Evolutionary conservation across 2,888 invertebrate species (phyloP).

Genomic region (Caenorhabditis zanzibari): DNA sequence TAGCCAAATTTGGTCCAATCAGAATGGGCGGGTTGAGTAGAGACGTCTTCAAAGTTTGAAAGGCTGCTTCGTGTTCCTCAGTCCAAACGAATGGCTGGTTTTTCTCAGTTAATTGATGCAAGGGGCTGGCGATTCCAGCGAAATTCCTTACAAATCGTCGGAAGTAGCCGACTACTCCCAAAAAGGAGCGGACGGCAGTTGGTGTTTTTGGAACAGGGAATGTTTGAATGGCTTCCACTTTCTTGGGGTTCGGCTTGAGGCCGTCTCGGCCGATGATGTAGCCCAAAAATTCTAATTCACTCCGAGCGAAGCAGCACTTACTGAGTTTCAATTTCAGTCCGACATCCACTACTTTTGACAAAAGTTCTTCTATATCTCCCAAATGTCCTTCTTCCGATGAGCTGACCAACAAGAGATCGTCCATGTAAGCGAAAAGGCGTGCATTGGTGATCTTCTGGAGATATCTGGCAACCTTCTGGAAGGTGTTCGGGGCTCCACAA

Average conservation of each 20-base stretch:
- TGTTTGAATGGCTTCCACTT: slow-evolving; percentile 44
- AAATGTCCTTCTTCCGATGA: slow-evolving; percentile 65
- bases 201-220: slow-evolving; percentile 49
- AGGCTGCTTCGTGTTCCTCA: neutral
- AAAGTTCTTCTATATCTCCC: slow-evolving; percentile 67
- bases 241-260: slow-evolving; percentile 62
- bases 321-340: slow-evolving; percentile 32
- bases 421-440: slow-evolving; percentile 63
- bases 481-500: slow-evolving; percentile 63
- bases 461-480: slow-evolving; percentile 39
- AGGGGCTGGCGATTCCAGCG: slow-evolving; percentile 62
- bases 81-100: slow-evolving; percentile 42
- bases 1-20: neutral
- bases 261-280: slow-evolving; percentile 64
- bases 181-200: slow-evolving; percentile 51
- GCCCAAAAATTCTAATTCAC: slow-evolving; percentile 70
- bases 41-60: slow-evolving; percentile 6
- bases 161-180: slow-evolving; percentile 68
- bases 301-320: slow-evolving; percentile 64
- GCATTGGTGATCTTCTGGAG: slow-evolving; percentile 11
- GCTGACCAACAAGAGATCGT: slow-evolving; percentile 66
- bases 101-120: slow-evolving; percentile 62
- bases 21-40: slow-evolving; percentile 3
- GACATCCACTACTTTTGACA: slow-evolving; percentile 34
- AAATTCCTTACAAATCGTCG: slow-evolving; percentile 66